These are phyloP conservation scores for Rotaria socialis DNA, from an alignment of 2,888 invertebrate genomes.

Conservation along the genomic window DNA sequence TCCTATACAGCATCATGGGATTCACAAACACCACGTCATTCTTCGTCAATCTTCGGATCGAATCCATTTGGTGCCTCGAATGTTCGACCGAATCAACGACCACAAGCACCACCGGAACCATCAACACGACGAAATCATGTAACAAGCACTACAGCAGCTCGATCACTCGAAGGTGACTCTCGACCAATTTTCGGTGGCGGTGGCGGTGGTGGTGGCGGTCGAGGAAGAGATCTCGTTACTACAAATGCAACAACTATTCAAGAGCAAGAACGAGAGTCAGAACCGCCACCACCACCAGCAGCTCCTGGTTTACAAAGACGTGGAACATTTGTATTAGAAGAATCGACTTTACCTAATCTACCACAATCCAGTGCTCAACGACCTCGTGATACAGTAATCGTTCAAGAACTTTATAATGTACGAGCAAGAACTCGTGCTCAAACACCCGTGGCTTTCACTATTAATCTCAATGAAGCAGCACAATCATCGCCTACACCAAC, in stretches of 20 bases:
- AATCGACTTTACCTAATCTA: slow-evolving; percentile 1
- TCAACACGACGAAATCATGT: slow-evolving; percentile 52
- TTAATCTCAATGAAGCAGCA: slow-evolving; percentile 37
- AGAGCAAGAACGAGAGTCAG: slow-evolving; percentile 50
- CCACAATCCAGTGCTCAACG: slow-evolving; percentile 32
- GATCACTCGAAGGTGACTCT: not conserved
- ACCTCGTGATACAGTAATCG: slow-evolving; percentile 27
- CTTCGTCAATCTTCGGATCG: slow-evolving; percentile 21
- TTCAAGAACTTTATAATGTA: slow-evolving; percentile 45
- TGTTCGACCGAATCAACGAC: not conserved
- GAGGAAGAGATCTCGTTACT: slow-evolving; percentile 50
- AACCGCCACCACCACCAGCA: slow-evolving; percentile 51
- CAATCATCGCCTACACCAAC: not conserved
- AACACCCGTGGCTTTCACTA: slow-evolving; percentile 43
- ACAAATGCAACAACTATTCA: slow-evolving; percentile 51
- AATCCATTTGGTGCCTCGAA: not conserved
- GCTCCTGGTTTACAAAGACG: slow-evolving; percentile 46
- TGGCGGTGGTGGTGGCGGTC: slow-evolving; percentile 58
- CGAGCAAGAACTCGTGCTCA: slow-evolving; percentile 37
- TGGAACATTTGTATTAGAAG: slow-evolving; percentile 23
- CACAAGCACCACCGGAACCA: slow-evolving; percentile 49
- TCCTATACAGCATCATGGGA: not conserved
- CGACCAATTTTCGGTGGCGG: not conserved
- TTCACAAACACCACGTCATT: not conserved
- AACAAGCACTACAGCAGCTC: slow-evolving; percentile 45